phyloP scores from a whole-genome alignment of 2,797 vertebrate species.

The Melanogrammus aeglefinus region DNA sequence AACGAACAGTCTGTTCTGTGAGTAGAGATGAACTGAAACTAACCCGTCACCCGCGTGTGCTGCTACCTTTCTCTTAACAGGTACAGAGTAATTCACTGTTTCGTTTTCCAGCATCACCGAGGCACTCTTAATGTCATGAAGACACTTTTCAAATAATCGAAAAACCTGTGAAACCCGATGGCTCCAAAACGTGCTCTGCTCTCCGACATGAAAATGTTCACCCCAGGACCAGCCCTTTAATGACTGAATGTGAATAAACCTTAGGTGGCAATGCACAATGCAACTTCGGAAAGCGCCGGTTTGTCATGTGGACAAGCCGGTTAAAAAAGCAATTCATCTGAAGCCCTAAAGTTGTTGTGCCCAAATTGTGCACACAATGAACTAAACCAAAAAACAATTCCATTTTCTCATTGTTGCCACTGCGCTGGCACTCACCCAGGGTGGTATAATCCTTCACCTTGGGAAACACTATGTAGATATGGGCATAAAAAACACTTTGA shows the following conservation, averaged over 20 bases:
- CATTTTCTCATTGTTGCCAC: conserved; percentile 23
- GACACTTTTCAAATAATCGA: no score
- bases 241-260: background rate
- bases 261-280: background rate
- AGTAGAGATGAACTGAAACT: conserved; percentile 50
- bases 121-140: background rate
- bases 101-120: background rate
- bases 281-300: conserved; percentile 31
- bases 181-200: no score
- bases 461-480: conserved; percentile 23
- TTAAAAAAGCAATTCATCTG: conserved; percentile 54
- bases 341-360: conserved; percentile 19
- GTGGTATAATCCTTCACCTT: conserved; percentile 30
- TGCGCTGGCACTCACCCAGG: conserved; percentile 13
- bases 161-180: no score
- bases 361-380: conserved; percentile 29
- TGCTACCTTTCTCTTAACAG: background rate
- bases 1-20: conserved; percentile 3
- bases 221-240: no score
- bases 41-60: conserved; percentile 31
- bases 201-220: no score
- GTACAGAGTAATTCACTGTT: background rate
- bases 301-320: conserved; percentile 44
- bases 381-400: conserved; percentile 25
- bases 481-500: conserved; percentile 15